These are phyloP conservation scores for Corella eumyota DNA, from an alignment of 23 tunicate genomes.

Conservation along the genomic window DNA sequence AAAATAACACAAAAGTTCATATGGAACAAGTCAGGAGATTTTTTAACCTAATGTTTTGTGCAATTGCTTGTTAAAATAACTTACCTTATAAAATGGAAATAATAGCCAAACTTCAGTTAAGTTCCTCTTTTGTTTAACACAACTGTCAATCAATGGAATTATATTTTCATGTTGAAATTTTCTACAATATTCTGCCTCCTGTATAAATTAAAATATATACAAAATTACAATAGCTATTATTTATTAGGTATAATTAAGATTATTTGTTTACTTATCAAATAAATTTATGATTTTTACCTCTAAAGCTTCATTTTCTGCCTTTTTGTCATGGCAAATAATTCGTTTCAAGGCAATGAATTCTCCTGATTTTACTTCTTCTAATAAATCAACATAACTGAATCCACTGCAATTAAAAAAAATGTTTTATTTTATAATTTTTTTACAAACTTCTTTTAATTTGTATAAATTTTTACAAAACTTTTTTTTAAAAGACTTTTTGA, in stretches of 20 bases:
- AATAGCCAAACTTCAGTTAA: constrained; percentile 93
- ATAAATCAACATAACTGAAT: constrained; percentile 89
- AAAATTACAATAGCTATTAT: not conserved
- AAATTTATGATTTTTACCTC: constrained; percentile 11
- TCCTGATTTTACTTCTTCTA: constrained; percentile 85
- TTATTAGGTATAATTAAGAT: too few relatives aligned
- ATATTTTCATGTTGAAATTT: constrained; percentile 69
- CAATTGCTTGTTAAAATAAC: not conserved
- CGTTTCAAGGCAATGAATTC: constrained; percentile 73
- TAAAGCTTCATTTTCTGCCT: constrained; percentile 58
- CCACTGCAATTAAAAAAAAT: constrained; percentile 32
- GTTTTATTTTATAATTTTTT: too few relatives aligned
- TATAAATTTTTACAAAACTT: not conserved
- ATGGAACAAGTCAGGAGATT: too few relatives aligned
- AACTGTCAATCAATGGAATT: constrained; percentile 67
- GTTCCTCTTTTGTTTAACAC: constrained; percentile 33
- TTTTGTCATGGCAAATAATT: constrained; percentile 84
- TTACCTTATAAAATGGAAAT: constrained; percentile 69
- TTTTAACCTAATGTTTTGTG: not conserved
- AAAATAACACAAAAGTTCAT: not conserved
- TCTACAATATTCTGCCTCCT: constrained; percentile 82
- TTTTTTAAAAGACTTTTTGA: not conserved
- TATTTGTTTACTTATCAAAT: not conserved
- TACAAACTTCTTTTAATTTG: not conserved
- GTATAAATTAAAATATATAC: not conserved